phyloP scores from a whole-genome alignment of 2,113 vertebrate species.

The Hystrix brachyura region DNA sequence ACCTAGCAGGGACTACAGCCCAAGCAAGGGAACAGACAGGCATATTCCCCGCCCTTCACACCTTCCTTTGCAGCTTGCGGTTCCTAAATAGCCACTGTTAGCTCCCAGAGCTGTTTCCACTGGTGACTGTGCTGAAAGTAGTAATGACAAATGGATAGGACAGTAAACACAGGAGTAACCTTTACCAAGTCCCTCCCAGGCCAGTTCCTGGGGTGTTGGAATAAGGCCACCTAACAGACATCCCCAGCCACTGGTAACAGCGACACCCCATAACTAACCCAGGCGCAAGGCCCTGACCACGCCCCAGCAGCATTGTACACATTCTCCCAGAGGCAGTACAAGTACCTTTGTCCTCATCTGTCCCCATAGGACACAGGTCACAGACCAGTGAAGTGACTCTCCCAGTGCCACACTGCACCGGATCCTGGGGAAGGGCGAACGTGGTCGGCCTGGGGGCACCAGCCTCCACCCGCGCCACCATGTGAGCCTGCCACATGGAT shows the following conservation, averaged over 20 bases:
- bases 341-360: background rate
- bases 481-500: background rate
- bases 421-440: background rate
- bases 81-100: too few species aligned
- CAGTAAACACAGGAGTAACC: background rate
- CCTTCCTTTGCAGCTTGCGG: background rate
- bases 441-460: background rate
- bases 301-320: too few species aligned
- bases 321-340: accelerated
- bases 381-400: background rate
- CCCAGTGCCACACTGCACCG: accelerated
- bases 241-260: accelerated
- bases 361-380: background rate
- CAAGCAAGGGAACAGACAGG: too few species aligned
- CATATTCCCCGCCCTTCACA: accelerated
- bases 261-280: too few species aligned
- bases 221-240: accelerated
- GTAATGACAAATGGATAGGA: background rate
- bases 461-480: background rate
- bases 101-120: background rate
- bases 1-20: accelerated
- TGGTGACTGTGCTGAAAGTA: background rate
- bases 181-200: background rate
- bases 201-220: background rate
- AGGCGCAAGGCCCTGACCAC: too few species aligned